phyloP scores from a whole-genome alignment of 2,888 invertebrate species.

The Siphlonurus alternatus region DNA sequence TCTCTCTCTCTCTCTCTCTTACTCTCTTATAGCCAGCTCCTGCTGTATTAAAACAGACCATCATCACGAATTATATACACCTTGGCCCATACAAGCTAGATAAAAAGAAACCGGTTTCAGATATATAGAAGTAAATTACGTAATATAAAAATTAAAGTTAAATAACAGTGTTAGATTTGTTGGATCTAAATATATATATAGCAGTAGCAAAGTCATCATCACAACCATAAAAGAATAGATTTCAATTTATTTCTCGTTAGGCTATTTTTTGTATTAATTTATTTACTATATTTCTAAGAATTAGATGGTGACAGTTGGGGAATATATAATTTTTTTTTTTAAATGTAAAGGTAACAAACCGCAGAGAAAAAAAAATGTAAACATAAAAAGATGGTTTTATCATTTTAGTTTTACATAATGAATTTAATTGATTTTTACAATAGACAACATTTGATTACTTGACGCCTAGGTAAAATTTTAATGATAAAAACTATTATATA shows the following conservation, averaged over 20 bases:
- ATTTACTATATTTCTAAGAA: neutral
- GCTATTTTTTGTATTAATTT: neutral
- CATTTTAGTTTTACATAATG: neutral
- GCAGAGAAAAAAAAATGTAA: neutral
- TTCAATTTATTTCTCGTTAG: neutral
- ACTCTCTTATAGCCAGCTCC: neutral
- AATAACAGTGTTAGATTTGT: too few relatives aligned
- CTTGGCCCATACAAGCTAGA: too few relatives aligned
- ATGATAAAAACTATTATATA: neutral
- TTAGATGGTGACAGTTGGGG: neutral
- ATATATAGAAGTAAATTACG: too few relatives aligned
- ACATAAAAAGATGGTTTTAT: neutral
- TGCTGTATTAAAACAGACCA: neutral
- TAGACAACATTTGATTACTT: neutral
- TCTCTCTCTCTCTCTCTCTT: constrained; percentile 4
- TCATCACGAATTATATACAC: neutral
- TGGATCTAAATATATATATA: too few relatives aligned
- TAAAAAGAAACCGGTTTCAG: too few relatives aligned
- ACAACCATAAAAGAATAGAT: neutral
- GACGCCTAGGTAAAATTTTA: neutral
- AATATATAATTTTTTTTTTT: neutral
- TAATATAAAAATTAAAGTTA: too few relatives aligned
- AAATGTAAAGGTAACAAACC: neutral
- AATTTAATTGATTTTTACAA: neutral
- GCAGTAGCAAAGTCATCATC: too few relatives aligned